Evolutionary conservation across 2,797 vertebrate species (phyloP), one percentile per base, ranked within the genome.

Genomic region (Clarias pachynema): DNA sequence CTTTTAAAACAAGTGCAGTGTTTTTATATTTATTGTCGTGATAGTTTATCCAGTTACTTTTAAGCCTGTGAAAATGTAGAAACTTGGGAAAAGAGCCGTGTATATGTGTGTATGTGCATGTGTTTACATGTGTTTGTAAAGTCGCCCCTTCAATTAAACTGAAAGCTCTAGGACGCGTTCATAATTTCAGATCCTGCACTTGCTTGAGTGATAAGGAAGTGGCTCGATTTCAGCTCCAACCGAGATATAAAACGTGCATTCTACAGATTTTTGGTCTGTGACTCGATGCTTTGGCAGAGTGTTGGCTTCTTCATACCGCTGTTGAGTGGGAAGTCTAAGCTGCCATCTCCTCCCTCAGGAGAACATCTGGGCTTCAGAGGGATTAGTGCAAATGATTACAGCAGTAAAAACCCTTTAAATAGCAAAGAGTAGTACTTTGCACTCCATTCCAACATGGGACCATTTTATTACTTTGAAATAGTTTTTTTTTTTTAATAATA

Each of bases 331-430:
- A 78, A 8, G 68, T 29, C 3, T 72, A 53, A 63, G 24, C 77
- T 72, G 15, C 56, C 34, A 22, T 72, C 66, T 69, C 31, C 62
- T 60, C 60, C 59, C 16, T 49, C 26, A 60, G 77, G 56, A 86
- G 85, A 82, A 82, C 62, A 86, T 83, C 65, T 84, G 85, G 62
- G 31, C 57, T 84, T 84, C 18, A 63, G 56, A 74, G 44, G 31
- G 14, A 62, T 86, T 65, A 24, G 37, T 26, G 56, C 18, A 53
- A 72, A 83, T 26, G n/a, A 63, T 80, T 74, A 74, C 57, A 63
- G 53, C 65, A 31, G 63, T 77, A 70, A 69, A 82, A 26, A 14
- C 60, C 29, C 63, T 44, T 53, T 56, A 34, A 79, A 79, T 63
- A 79, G 29, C 22, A 57, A 62, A 16, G 81, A 34, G 53, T 84